Conservation (phyloP, 2,888 invertebrate genomes). For the Adela reaumurella region DNA sequence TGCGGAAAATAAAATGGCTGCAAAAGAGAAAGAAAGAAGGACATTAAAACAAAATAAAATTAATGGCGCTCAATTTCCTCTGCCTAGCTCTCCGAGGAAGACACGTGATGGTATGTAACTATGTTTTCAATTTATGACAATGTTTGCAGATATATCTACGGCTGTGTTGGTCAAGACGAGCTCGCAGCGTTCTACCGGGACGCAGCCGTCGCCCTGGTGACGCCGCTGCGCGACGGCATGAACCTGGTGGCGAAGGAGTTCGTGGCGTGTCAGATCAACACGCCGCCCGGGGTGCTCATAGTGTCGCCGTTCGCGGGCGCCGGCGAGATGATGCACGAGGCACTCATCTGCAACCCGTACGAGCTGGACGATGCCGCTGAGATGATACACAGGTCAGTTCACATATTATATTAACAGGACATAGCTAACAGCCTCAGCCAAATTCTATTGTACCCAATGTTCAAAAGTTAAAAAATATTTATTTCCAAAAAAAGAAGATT, state of each 20-base stretch:
- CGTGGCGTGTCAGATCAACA: conserved; percentile 87
- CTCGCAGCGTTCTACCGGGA: conserved; percentile 84
- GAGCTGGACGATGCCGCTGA: conserved; percentile 86
- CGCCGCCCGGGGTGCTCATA: conserved; percentile 80
- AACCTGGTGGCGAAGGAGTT: conserved; percentile 91
- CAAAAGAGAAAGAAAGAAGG: no score
- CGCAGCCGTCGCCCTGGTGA: conserved; percentile 82
- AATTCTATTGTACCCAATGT: no score
- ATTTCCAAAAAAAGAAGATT: no score
- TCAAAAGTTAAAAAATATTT: no score
- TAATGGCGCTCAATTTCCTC: no score
- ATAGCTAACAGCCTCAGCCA: no score
- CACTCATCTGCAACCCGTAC: conserved; percentile 84
- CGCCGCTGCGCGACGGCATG: conserved; percentile 87
- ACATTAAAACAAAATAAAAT: no score
- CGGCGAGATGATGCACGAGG: conserved; percentile 92
- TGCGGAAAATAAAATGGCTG: no score
- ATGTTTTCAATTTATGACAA: no score
- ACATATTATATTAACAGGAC: no score
- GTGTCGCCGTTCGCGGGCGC: conserved; percentile 91
- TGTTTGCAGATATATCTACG: conserved; percentile 78
- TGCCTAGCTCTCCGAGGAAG: no score
- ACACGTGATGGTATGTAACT: no score
- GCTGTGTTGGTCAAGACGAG: conserved; percentile 82
- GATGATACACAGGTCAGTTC: conserved; percentile 68